Conservation (phyloP, 53 echinoderm and acorn worm species). For the Patiria pectinifera region DNA sequence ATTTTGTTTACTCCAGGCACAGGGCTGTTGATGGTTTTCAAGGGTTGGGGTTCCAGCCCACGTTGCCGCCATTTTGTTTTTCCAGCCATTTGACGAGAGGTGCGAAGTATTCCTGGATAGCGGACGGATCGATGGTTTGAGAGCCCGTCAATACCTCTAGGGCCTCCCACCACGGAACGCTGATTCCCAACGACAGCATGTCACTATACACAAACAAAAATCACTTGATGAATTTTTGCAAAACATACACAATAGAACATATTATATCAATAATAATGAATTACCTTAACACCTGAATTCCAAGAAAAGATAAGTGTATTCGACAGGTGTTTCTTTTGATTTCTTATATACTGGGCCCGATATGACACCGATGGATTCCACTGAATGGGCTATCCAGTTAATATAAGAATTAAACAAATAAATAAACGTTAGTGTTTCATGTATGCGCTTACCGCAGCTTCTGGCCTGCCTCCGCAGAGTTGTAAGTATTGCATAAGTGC, state of each 20-base stretch:
- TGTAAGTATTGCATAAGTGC: conserved; percentile 81
- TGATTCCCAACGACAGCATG: conserved; percentile 85
- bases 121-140: conserved; percentile 68
- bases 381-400: too few species aligned
- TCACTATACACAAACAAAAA: conserved; percentile 31
- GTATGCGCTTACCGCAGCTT: conserved; percentile 68
- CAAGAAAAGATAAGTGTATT: too few species aligned
- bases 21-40: background rate
- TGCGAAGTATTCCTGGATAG: conserved; percentile 83
- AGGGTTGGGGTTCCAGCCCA: conserved; percentile 35
- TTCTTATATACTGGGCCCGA: too few species aligned
- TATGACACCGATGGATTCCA: too few species aligned
- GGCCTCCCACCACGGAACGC: conserved; percentile 93
- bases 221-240: background rate
- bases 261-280: background rate
- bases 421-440: background rate
- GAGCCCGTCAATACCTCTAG: conserved; percentile 81
- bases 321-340: too few species aligned
- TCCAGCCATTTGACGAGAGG: conserved; percentile 85
- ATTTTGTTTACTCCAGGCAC: background rate
- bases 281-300: too few species aligned
- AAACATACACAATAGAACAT: background rate
- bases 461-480: conserved; percentile 71
- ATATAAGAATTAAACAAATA: background rate
- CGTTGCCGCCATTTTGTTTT: conserved; percentile 71